Evolutionary conservation across 1,140 invertebrate genomes (phyloP).

Genomic region (Lasioglossum albipes): DNA sequence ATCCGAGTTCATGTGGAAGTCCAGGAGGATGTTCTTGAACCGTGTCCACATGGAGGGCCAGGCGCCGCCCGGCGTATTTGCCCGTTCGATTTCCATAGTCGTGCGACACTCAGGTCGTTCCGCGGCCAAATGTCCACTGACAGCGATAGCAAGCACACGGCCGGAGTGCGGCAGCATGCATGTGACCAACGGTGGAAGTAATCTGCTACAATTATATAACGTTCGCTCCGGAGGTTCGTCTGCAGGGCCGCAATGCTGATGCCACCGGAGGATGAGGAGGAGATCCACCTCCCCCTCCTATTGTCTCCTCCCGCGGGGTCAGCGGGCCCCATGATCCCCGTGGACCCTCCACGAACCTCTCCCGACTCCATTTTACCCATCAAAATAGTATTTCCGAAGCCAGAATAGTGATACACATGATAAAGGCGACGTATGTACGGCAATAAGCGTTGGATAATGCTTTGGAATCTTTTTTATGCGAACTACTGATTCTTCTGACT

Average conservation of each 20-base stretch:
- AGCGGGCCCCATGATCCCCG: background rate
- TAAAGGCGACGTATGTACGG: no score
- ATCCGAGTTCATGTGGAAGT: conserved; percentile 68
- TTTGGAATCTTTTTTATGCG: no score
- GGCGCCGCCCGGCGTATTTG: background rate
- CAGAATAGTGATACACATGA: no score
- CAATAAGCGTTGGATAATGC: no score
- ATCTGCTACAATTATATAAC: conserved; percentile 69
- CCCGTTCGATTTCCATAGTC: conserved; percentile 61
- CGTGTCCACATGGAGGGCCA: conserved; percentile 50
- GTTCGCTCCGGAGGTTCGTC: conserved; percentile 30
- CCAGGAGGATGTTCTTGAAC: conserved; percentile 50
- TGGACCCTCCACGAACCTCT: no score
- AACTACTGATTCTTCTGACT: no score
- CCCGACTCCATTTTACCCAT: background rate
- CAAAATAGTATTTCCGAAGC: no score
- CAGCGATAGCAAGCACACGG: conserved; percentile 38
- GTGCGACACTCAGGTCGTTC: conserved; percentile 31
- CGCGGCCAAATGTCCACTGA: conserved; percentile 66
- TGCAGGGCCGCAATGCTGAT: conserved; percentile 31
- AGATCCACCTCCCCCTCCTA: conserved; percentile 35
- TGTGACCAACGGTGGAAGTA: conserved; percentile 61
- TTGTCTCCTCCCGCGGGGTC: conserved; percentile 29
- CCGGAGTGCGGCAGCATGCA: conserved; percentile 54
- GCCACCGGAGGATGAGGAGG: conserved; percentile 32